Percentiles rank a stretch among this genome's conserved stretches.
Conservation (phyloP, 2,888 invertebrate genomes). For the Hydroisotoma schaefferi region DNA sequence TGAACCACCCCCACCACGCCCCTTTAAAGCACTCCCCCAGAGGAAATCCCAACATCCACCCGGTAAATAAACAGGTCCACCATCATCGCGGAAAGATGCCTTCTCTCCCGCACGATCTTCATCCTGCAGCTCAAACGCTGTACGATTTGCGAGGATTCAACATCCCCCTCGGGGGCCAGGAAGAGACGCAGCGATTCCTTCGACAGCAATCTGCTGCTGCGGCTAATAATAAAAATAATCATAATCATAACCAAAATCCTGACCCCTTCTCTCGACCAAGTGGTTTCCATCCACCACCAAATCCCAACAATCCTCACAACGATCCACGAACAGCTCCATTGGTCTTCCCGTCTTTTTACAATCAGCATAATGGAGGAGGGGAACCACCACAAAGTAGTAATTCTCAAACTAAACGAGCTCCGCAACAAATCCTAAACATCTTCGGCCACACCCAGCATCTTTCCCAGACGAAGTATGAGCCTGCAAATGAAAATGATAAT, state of each 20-base stretch:
- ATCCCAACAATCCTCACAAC: background rate
- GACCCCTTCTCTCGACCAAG: slow-evolving; percentile 24
- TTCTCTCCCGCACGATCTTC: slow-evolving; percentile 24
- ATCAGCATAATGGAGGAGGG: slow-evolving; percentile 28
- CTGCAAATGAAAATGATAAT: slow-evolving; percentile 3
- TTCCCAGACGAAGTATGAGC: slow-evolving; percentile 36
- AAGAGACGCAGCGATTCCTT: slow-evolving; percentile 32
- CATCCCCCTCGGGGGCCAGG: slow-evolving; percentile 30
- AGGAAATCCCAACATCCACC: no score
- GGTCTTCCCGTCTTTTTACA: slow-evolving; percentile 44
- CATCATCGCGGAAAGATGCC: background rate
- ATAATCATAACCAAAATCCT: background rate
- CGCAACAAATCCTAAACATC: slow-evolving; percentile 26
- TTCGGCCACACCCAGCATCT: slow-evolving; percentile 46
- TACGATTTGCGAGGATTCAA: slow-evolving; percentile 46
- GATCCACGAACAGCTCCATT: slow-evolving; percentile 37
- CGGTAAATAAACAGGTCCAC: background rate
- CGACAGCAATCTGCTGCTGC: slow-evolving; percentile 25
- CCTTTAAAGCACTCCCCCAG: no score
- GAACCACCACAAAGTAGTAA: slow-evolving; percentile 12
- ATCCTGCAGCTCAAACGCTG: slow-evolving; percentile 43
- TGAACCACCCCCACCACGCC: background rate
- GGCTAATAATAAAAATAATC: background rate
- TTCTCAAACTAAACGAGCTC: background rate
- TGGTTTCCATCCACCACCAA: slow-evolving; percentile 14